phyloP scores from a whole-genome alignment of 35 echinoderm and acorn worm species.

The Strongylocentrotus purpuratus region DNA sequence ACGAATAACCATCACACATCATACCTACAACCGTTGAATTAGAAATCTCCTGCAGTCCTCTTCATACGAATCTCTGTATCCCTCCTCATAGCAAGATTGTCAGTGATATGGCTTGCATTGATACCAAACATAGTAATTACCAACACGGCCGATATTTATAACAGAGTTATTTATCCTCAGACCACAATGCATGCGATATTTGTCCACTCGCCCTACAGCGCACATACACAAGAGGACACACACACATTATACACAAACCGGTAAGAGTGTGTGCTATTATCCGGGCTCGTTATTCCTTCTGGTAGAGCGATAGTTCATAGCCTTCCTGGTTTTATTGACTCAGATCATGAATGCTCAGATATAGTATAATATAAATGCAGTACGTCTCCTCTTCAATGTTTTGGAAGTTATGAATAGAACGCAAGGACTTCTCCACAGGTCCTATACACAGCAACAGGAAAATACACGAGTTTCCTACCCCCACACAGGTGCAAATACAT shows the following conservation, averaged over 20 bases:
- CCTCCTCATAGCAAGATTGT: not conserved
- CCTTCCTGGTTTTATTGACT: not conserved
- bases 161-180: not conserved
- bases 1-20: not conserved
- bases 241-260: not conserved
- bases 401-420: conserved; percentile 4
- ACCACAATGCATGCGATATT: not conserved
- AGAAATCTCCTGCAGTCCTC: not conserved
- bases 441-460: not conserved
- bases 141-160: not conserved
- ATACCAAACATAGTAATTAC: conserved; percentile 13
- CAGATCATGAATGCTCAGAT: too few species aligned
- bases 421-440: not conserved
- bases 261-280: not conserved
- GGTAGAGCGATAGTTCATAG: not conserved
- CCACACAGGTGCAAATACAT: not conserved
- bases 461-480: not conserved
- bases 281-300: not conserved
- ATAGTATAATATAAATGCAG: not conserved
- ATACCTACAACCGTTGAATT: not conserved
- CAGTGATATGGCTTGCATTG: not conserved
- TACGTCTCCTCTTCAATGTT: not conserved
- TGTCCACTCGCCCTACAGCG: not conserved
- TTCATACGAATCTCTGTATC: not conserved
- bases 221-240: not conserved